phyloP scores from a whole-genome alignment of 2,888 invertebrate species.

The Acanthosepion esculentum region DNA sequence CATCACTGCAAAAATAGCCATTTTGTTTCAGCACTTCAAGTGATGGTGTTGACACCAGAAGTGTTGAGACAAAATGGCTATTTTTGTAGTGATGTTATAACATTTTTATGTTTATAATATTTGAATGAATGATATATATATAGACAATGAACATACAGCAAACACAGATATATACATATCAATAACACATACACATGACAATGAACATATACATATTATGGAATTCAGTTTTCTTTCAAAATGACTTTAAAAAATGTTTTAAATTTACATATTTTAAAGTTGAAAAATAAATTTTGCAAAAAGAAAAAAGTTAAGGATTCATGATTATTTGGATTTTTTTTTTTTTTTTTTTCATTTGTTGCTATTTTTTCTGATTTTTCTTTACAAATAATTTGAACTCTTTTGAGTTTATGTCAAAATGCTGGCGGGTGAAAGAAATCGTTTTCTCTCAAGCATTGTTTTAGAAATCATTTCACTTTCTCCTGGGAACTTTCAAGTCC shows the following conservation, averaged over 20 bases:
- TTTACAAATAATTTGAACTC: neutral
- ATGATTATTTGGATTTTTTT: neutral
- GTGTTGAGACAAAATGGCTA: too few species aligned
- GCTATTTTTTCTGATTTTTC: neutral
- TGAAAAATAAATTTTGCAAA: neutral
- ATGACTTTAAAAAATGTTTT: neutral
- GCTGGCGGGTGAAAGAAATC: neutral
- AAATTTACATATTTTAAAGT: neutral
- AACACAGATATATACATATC: neutral
- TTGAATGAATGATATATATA: too few species aligned
- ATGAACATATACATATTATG: neutral
- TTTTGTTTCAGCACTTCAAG: too few species aligned
- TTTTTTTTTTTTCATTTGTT: slow-evolving; percentile 2
- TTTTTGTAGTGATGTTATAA: too few species aligned
- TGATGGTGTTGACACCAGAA: too few species aligned
- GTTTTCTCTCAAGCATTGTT: neutral
- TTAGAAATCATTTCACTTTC: neutral
- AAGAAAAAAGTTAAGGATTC: neutral
- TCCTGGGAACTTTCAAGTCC: neutral
- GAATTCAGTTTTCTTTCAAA: neutral
- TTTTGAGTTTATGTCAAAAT: neutral
- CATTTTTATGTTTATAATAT: too few species aligned
- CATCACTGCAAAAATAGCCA: too few species aligned
- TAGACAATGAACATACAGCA: too few species aligned
- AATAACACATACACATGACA: neutral